Conservation (phyloP, 1,140 invertebrate genomes). For the Cydia amplana region DNA sequence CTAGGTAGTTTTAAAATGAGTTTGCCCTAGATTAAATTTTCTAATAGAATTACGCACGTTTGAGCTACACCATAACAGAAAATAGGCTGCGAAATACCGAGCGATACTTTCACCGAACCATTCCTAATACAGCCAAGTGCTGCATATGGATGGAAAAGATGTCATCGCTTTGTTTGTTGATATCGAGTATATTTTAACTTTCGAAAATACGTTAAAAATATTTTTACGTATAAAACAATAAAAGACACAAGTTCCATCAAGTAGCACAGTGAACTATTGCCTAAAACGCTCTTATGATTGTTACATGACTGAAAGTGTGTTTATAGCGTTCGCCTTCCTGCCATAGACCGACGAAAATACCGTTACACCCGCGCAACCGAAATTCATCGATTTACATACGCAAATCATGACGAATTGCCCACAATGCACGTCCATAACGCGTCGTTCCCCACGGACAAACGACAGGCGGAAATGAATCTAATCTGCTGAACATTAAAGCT, state of each 20-base stretch:
- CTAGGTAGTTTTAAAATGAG: neutral
- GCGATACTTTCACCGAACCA: constrained; percentile 45
- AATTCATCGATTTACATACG: constrained; percentile 75
- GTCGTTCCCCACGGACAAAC: constrained; percentile 36
- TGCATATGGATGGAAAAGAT: neutral
- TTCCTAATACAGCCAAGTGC: constrained; percentile 37
- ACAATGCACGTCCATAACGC: constrained; percentile 65
- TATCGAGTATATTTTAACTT: neutral
- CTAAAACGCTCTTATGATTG: constrained; percentile 8
- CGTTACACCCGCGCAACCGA: constrained; percentile 71
- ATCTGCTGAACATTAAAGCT: constrained; percentile 40
- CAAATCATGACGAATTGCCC: constrained; percentile 75
- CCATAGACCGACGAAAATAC: constrained; percentile 73
- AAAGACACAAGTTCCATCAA: neutral
- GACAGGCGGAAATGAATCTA: constrained; percentile 39
- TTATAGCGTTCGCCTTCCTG: constrained; percentile 77
- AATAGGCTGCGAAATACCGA: constrained; percentile 27
- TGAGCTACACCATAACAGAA: constrained; percentile 17
- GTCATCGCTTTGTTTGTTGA: neutral
- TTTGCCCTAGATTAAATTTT: neutral
- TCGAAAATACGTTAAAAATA: no score
- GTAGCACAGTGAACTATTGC: constrained; percentile 16
- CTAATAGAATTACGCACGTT: neutral
- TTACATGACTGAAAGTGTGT: constrained; percentile 69
- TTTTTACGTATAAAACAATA: neutral